Evolutionary conservation across 2,888 invertebrate genomes (phyloP), one percentile per base, ranked within the genome.

Genomic region (Lasioglossum villosulum): DNA sequence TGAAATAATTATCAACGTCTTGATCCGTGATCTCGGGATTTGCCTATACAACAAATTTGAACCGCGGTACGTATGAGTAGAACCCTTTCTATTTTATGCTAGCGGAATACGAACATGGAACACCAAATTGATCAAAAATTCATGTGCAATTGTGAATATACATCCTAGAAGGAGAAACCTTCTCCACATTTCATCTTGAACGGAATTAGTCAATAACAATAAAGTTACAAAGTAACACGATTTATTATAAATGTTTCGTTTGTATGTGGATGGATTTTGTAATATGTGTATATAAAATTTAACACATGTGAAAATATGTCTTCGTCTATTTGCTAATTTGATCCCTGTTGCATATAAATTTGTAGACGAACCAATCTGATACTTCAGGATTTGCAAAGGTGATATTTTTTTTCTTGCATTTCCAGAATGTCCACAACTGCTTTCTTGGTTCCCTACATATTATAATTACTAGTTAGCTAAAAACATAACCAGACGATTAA

Each of bases 321-420:
- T 27, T 59, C 14, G 59, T 27, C 59, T 73, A 39, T 16, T 27
- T 52, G 0, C 16, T 56, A 8, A 56, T 52, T 66, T 6, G 30
- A 71, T 79, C 76, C 63, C 68, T 56, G 72, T 80, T 85, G 77
- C 80, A 34, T 78, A 80, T 73, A 8, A 90, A 75, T 74, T 52
- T 85, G 70, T 92, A 93, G 78, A 89, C 83, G 77, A 89, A 91
- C 80, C 86, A 89, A 39, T 90, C 87, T 16, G 92, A 86, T 34
- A 93, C 91, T 81, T 91, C 92, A 1, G 93, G 93, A 88, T 92
- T 88, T 73, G 84, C 81, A 71, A 93, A 93, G 12, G 80, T 80
- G n/a, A 93, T 90, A 66, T 83, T 92, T 82, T 78, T 89, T 10
- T 48, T 59, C 30, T 75, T 79, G 23, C 34, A 52, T 23, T 79